phyloP scores from a whole-genome alignment of 2,888 invertebrate genomes.

The Cheilosia scutellata region DNA sequence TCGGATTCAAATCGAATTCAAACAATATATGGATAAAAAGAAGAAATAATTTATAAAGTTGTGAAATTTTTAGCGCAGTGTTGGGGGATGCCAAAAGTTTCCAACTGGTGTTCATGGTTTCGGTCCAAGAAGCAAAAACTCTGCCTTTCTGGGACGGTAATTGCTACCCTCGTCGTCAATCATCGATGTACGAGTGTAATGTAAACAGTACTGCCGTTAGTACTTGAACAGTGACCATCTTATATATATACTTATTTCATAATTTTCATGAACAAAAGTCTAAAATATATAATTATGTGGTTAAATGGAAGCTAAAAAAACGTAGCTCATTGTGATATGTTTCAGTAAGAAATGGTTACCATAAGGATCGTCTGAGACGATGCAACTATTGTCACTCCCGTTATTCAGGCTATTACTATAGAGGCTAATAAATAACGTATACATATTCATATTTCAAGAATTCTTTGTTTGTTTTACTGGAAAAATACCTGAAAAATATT shows the following conservation, averaged over 20 bases:
- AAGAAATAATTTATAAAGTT: no score
- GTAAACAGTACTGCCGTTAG: background rate
- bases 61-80: no score
- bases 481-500: conserved; percentile 41
- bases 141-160: no score
- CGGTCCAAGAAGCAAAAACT: no score
- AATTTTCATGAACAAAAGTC: background rate
- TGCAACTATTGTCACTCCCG: conserved; percentile 8
- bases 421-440: conserved; percentile 1
- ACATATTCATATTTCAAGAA: conserved; percentile 5
- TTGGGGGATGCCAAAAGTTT: no score
- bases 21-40: no score
- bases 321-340: no score
- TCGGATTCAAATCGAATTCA: no score
- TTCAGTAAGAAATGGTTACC: background rate
- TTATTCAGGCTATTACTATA: background rate
- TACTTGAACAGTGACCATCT: background rate
- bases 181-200: background rate
- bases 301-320: no score
- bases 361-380: background rate
- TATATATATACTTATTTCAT: background rate
- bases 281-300: no score
- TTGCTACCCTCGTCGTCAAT: background rate
- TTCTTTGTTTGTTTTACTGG: background rate
- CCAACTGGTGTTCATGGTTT: no score